Base-by-base conservation (phyloP, 2,797 vertebrate species). In the Merluccius polli region DNA sequence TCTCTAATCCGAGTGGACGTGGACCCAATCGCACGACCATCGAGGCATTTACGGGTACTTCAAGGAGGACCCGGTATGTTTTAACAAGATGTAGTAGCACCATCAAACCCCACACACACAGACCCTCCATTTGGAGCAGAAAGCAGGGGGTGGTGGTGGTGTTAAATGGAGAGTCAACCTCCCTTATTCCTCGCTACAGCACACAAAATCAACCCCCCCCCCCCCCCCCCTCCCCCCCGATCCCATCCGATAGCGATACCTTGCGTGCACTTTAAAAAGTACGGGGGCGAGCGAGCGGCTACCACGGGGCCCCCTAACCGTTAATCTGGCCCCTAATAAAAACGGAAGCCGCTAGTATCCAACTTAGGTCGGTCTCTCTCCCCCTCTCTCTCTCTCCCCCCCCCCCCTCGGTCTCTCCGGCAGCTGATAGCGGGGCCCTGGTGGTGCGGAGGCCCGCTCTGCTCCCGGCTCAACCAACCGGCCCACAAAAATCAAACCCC, bases 391-490 rank as follows among this genome's bases (percentile, higher is more conserved):
- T n/a, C n/a, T n/a, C n/a, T n/a, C n/a, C n/a, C n/a, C n/a, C n/a
- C n/a, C n/a, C n/a, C n/a, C n/a, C n/a, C n/a, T n/a, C n/a, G n/a
- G 44, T 48, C 44, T 18, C 48, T 79, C 67, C 27, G 72, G 82
- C 77, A 80, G 75, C 33, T 75, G 78, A 79, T 77, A 74, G 67
- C 77, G 87, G 87, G 88, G 87, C 89, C 84, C 27, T 11, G 59
- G 59, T 86, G 85, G 75, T 75, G 38, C 75, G 81, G 87, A 91
- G 91, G 89, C 89, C 91, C 83, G 80, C 73, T 77, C 85, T 85
- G 72, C 81, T 73, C 82, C 72, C 73, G 79, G 87, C 83, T 80
- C 87, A 87, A 78, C 83, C 81, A 83, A 80, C 83, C 85, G 84
- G 84, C 77, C 87, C 83, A 83, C 82, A 36, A n/a, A n/a, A n/a